Percentiles rank a stretch among this genome's conserved stretches.
phyloP scores from a whole-genome alignment of 2,113 vertebrate genomes.

The Lynx canadensis region DNA sequence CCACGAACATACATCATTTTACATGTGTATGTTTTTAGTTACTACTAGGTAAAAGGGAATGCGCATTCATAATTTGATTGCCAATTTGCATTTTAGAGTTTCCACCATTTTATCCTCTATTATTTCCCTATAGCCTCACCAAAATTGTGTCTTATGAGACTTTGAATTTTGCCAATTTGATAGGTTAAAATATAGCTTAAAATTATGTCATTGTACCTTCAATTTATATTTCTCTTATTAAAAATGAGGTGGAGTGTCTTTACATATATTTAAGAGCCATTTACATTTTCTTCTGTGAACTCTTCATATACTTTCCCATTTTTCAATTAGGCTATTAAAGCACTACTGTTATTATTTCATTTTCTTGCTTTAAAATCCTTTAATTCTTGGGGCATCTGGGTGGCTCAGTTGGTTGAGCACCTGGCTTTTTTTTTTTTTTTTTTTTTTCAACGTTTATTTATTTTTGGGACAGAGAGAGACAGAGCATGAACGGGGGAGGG shows the following conservation, averaged over 20 bases:
- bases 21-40: not conserved
- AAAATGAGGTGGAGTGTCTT: not conserved
- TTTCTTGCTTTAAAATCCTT: not conserved
- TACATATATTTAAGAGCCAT: not conserved
- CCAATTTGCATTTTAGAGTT: not conserved
- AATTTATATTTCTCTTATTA: not conserved
- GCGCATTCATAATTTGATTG: not conserved
- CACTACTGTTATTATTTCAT: not conserved
- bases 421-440: too few species aligned
- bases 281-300: not conserved
- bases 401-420: too few species aligned
- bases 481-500: too few species aligned
- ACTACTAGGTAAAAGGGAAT: not conserved
- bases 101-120: not conserved
- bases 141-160: not conserved
- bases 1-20: not conserved
- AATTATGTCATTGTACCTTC: not conserved
- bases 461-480: too few species aligned
- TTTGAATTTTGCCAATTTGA: not conserved
- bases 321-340: constrained; percentile 23
- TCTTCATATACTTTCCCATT: not conserved
- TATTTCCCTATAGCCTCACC: not conserved
- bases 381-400: not conserved
- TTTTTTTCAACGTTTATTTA: too few species aligned
- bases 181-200: constrained; percentile 29